A percentile compares a stretch with the other conserved stretches of the same genome.
Conservation (phyloP, 2,797 vertebrate species). For the Fratercula arctica region DNA sequence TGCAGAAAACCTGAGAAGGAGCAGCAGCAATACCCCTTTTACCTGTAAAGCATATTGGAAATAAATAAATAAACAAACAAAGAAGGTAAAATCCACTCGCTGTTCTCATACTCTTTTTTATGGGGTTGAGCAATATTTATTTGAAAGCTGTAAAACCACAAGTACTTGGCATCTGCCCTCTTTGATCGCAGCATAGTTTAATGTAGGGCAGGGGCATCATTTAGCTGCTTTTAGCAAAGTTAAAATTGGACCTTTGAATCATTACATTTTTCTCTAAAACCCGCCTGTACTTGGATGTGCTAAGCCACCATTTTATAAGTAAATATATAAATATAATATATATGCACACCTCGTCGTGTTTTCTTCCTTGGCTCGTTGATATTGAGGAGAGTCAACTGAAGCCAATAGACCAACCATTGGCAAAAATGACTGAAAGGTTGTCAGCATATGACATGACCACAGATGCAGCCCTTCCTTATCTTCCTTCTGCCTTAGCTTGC, state of each 20-base stretch:
- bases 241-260: not conserved
- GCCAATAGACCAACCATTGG: not conserved
- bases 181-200: not conserved
- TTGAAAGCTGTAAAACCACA: conserved; percentile 19
- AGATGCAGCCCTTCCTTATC: not conserved
- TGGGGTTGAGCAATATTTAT: not conserved
- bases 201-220: not conserved
- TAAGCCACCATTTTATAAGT: not conserved
- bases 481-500: not conserved
- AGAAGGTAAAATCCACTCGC: not conserved
- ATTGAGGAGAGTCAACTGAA: not conserved
- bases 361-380: not conserved
- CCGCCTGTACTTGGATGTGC: not conserved
- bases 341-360: not conserved
- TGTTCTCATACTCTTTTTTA: not conserved
- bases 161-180: not conserved
- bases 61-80: not conserved
- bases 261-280: not conserved
- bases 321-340: not conserved
- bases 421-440: not conserved
- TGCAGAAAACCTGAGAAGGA: not conserved
- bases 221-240: conserved; percentile 3
- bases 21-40: not conserved
- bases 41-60: not conserved
- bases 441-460: not conserved